These are phyloP conservation scores for Haemorhous mexicanus DNA, from an alignment of 2,113 vertebrate genomes.

Conservation along the genomic window DNA sequence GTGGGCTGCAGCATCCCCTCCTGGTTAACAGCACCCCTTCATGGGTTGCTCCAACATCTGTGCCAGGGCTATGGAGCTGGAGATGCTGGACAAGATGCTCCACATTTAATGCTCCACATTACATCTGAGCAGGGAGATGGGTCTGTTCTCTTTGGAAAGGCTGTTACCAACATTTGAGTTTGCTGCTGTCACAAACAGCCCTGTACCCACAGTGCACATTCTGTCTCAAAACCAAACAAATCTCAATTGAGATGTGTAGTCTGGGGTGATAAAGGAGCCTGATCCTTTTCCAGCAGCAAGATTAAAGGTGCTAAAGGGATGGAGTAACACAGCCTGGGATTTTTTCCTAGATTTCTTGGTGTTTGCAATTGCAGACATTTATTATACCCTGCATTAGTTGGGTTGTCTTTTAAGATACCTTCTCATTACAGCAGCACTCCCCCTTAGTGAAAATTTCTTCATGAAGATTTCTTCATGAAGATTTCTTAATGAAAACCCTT, in stretches of 20 bases:
- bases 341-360: background rate
- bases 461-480: background rate
- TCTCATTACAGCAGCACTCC: background rate
- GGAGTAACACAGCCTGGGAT: background rate
- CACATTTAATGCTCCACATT: background rate
- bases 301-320: background rate
- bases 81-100: background rate
- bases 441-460: background rate
- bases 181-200: background rate
- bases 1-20: background rate
- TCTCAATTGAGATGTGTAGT: background rate
- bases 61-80: accelerated
- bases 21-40: background rate
- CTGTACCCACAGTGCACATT: background rate
- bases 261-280: background rate
- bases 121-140: background rate
- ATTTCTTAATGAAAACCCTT: background rate
- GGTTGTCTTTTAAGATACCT: background rate
- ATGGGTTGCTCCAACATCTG: background rate
- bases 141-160: background rate
- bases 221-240: background rate
- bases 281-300: background rate
- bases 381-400: accelerated
- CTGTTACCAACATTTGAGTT: background rate
- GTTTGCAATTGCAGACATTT: background rate